These are phyloP conservation scores for Phaenicophaeus curvirostris DNA, from an alignment of 2,797 vertebrate species.

Conservation along the genomic window DNA sequence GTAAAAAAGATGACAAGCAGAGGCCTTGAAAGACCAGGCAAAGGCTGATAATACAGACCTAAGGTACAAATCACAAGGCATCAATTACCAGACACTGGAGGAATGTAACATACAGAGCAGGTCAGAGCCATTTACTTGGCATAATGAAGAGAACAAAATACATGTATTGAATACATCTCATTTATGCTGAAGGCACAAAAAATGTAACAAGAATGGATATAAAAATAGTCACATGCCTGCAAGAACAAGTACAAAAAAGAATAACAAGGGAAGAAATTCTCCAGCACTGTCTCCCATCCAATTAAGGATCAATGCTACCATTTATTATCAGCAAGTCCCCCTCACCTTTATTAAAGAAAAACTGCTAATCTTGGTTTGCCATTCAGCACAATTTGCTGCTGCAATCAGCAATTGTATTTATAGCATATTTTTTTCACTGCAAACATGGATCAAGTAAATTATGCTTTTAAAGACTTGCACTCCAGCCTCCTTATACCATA, in stretches of 20 bases:
- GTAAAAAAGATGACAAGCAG: not conserved
- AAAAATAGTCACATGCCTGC: not conserved
- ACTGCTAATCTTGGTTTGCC: not conserved
- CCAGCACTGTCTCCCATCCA: not conserved
- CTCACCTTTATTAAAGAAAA: not conserved
- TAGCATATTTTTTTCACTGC: not conserved
- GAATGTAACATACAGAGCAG: not conserved
- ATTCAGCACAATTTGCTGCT: not conserved
- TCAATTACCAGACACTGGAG: not conserved
- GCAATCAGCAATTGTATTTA: conserved; percentile 1
- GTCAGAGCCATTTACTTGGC: not conserved
- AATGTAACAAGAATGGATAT: not conserved
- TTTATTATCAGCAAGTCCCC: not conserved
- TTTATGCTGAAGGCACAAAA: fast-evolving
- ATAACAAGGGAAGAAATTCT: not conserved
- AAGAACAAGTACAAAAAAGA: not conserved
- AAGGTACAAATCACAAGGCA: not conserved
- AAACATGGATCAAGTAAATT: not conserved
- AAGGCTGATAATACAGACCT: not conserved
- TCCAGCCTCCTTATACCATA: not conserved
- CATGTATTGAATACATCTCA: not conserved
- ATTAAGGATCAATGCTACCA: not conserved
- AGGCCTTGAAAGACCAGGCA: not conserved
- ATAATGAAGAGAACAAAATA: not conserved
- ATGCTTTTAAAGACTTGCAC: not conserved